Conservation (phyloP, 2,113 vertebrate species). For the Isurus oxyrinchus region DNA sequence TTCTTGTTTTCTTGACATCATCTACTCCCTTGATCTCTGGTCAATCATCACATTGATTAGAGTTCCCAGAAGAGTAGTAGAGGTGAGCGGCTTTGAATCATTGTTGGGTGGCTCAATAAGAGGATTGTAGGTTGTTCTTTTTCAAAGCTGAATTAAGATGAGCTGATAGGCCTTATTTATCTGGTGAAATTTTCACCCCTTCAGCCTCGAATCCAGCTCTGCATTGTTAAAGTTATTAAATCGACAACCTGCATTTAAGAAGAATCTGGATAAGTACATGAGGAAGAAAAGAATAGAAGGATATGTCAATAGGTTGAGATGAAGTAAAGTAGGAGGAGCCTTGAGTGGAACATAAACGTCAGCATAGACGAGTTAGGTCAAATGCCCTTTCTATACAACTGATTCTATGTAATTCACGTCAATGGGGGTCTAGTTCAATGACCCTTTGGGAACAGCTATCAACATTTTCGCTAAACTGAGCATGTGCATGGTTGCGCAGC, state of each 20-base stretch:
- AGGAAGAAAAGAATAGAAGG: neutral
- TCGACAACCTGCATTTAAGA: neutral
- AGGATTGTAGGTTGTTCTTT: too few relatives aligned
- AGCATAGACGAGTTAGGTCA: neutral
- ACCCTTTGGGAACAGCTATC: neutral
- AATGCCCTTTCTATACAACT: too few relatives aligned
- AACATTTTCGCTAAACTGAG: too few relatives aligned
- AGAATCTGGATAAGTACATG: neutral
- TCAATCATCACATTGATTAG: too few relatives aligned
- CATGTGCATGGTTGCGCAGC: too few relatives aligned
- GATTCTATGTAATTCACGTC: neutral
- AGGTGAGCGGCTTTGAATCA: too few relatives aligned
- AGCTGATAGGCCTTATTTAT: neutral
- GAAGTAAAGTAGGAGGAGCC: neutral
- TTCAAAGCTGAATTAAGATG: too few relatives aligned
- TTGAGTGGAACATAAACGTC: neutral
- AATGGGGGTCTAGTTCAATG: neutral
- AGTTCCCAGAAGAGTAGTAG: too few relatives aligned
- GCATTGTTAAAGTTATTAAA: neutral
- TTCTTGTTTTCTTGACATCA: too few relatives aligned
- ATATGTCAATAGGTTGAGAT: neutral
- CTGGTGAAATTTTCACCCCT: neutral
- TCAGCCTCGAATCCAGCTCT: neutral
- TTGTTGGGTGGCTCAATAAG: too few relatives aligned
- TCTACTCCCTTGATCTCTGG: too few relatives aligned